A percentile compares a stretch with the other conserved stretches of the same genome.
Conservation (phyloP, 2,113 vertebrate species). For the Tetrax tetrax region DNA sequence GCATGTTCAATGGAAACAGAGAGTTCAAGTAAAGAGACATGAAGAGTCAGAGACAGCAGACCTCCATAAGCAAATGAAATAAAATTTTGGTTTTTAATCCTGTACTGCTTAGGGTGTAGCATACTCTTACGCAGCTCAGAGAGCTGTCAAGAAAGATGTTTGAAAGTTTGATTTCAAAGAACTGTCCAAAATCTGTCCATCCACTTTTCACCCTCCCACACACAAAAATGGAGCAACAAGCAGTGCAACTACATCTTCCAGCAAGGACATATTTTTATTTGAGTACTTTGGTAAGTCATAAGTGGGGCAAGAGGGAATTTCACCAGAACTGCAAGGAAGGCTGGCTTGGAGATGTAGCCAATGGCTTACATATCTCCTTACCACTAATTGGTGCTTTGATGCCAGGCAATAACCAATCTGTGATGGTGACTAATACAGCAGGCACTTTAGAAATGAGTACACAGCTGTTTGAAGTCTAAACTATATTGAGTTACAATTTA, state of each 20-base stretch:
- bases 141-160: not conserved
- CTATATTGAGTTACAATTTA: conserved; percentile 53
- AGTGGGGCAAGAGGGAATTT: not conserved
- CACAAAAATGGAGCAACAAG: not conserved
- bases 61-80: not conserved
- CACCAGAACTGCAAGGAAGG: not conserved
- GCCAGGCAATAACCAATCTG: not conserved
- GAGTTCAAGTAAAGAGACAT: not conserved
- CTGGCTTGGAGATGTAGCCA: not conserved
- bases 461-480: conserved; percentile 51
- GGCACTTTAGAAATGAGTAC: not conserved
- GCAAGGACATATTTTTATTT: not conserved
- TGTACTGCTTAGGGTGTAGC: not conserved
- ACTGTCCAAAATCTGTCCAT: not conserved
- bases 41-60: not conserved
- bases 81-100: not conserved
- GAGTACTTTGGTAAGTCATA: not conserved
- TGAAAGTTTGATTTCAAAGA: not conserved
- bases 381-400: not conserved
- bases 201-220: not conserved
- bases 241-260: not conserved
- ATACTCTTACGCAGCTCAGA: not conserved
- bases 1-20: not conserved
- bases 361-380: not conserved
- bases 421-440: not conserved